Percentiles rank a stretch among this genome's conserved stretches.
These are phyloP conservation scores for Drosophila erecta DNA, from an alignment of 1,140 invertebrate species.

Conservation along the genomic window DNA sequence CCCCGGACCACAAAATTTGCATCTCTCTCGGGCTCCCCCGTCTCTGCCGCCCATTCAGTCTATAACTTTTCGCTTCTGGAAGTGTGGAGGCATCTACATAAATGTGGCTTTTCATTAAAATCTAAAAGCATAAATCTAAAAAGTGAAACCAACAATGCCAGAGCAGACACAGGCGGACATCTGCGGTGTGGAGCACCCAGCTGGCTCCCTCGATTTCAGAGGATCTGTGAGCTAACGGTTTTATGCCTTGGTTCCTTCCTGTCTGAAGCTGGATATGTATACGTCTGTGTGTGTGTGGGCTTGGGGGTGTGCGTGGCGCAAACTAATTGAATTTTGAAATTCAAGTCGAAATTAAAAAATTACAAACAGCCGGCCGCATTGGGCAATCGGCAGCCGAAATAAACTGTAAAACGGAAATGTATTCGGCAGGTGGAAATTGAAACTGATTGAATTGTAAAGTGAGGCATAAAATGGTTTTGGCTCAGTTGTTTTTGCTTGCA, in stretches of 20 bases:
- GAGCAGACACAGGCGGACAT: conserved; percentile 49
- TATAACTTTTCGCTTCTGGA: conserved; percentile 21
- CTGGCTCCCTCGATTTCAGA: conserved; percentile 3
- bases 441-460: conserved; percentile 82
- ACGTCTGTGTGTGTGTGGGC: background rate
- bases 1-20: conserved; percentile 52
- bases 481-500: conserved; percentile 34
- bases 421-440: conserved; percentile 81
- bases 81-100: conserved; percentile 29
- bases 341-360: conserved; percentile 80
- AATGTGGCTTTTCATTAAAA: conserved; percentile 79
- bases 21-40: conserved; percentile 8
- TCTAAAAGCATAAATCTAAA: conserved; percentile 78
- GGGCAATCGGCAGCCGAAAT: conserved; percentile 39
- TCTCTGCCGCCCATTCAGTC: background rate
- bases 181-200: conserved; percentile 22
- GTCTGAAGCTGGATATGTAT: background rate
- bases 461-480: conserved; percentile 69
- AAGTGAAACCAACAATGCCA: conserved; percentile 65
- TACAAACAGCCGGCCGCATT: conserved; percentile 46
- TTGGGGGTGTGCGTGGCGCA: conserved; percentile 18
- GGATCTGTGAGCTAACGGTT: conserved; percentile 40
- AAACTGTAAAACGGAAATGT: conserved; percentile 78
- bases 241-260: conserved; percentile 47
- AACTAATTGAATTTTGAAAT: conserved; percentile 79